Base-by-base conservation (phyloP, 2,797 vertebrate genomes). In the Tapirus indicus region DNA sequence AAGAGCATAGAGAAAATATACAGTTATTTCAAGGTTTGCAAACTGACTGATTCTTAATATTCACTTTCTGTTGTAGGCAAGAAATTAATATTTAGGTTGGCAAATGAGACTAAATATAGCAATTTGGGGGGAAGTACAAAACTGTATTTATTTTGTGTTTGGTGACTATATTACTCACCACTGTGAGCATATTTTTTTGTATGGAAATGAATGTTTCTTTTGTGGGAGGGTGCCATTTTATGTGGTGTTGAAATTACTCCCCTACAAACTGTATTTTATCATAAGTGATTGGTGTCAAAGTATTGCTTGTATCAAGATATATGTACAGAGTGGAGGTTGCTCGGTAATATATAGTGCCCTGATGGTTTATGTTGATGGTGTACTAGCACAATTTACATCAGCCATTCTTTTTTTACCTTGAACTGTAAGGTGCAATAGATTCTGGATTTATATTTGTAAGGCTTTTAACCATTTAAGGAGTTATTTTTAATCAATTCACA, bases 361-460 rank as follows among this genome's bases (percentile, higher is more conserved):
- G 66, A 96, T 98, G 98, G 97, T 98, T 98, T 98, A 97, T 97
- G 97, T 85, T 97, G 98, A 94, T 96, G 83, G 83, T 71, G 5
- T 3, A 0, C 92, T 75, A 88, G 94, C 83, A 96, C 85, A 77
- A 97, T 98, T 98, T 98, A 98, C 94, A 3, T 92, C 97, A 94
- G 96, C 97, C 96, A 35, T 98, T 98, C 97, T 97, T 96, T 89
- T 89, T 93, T 98, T 98, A 98, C 98, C 97, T 98, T 98, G 98
- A 98, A 88, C 97, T 97, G 91, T 97, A 98, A 97, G 95, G 66
- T 91, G 95, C 82, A 93, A 83, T 98, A 97, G 97, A 96, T 97
- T 98, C 88, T 98, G 95, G 86, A 94, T 97, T 97, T 94, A 80
- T 98, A 97, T 98, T 98, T 98, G 96, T 96, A 95, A 97, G 94